Evolutionary conservation across 2,113 vertebrate species (phyloP), one percentile per base, ranked within the genome.

Genomic region (Cebus imitator): DNA sequence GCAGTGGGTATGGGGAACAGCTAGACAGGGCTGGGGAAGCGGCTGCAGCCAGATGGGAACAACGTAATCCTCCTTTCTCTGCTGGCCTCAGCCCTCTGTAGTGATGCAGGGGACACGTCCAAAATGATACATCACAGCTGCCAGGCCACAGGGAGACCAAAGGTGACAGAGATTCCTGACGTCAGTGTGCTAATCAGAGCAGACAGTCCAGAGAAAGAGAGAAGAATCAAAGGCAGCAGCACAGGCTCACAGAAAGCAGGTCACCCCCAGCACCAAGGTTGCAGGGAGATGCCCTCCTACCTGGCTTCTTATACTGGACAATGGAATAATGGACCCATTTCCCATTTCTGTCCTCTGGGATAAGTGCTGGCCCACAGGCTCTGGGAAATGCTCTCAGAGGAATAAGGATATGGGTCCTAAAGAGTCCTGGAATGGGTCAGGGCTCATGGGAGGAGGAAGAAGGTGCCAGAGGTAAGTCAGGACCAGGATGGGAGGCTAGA

Each of bases 1-100:
- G 95, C 92, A 17, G n/a, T 52, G 50, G 94, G 91, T 61, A 52
- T 13, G 6, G 91, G 93, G 52, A 93, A 80, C 96, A 97, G 97
- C 96, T 97, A 94, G 92, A 68, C 2, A 5, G n/a, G 84, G 93
- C 93, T 1, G 0, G 89, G 66, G 16, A 96, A 75, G 84, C 0
- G 0, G 83, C 86, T 0, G 27, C 11, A 89, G 95, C 70, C 96
- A 94, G 88, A 79, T 48, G 83, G 79, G 55, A 91, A 73, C 90
- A 52, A 23, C 70, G 27, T 37, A 66, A 92, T 84, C 96, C 89
- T 57, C 85, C 70, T 37, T 11, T 75, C 61, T 58, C 43, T 2
- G 7, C 80, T 32, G 89, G 79, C 91, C 17, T 7, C 0, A 0
- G 90, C 48, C 84, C 95, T 96, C 92, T 64, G 52, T 32, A 14